Evolutionary conservation across 1,140 invertebrate genomes (phyloP), one percentile per base, ranked within the genome.

Genomic region (Matsumurasca onukii): DNA sequence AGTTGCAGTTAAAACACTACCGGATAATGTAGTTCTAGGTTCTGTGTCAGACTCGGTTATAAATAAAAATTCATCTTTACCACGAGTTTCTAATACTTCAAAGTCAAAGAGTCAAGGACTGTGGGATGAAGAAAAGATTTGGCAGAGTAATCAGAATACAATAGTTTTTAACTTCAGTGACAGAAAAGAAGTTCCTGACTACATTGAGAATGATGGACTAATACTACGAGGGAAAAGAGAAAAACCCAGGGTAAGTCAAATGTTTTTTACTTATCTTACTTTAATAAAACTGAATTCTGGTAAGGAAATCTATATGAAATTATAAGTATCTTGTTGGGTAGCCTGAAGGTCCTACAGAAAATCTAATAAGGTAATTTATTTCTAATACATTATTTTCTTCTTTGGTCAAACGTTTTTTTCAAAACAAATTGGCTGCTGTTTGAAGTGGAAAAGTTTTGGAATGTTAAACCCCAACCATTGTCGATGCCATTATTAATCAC

Each of bases 131-230:
- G 80, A 83, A 69, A 83, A 83, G 77, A 74, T 81, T 25, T 81
- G 84, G 80, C 80, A 84, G 73, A 80, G 84, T 59, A 80, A 82
- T 67, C 73, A 78, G 78, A 91, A 87, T 72, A 88, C 90, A 12
- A 89, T 93, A 80, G 91, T 94, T 57, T 94, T 94, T 79, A 93
- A 94, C 80, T 95, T 94, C 80, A 91, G 88, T 71, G 84, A 86
- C 77, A 85, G 89, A 73, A 91, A 91, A 77, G 89, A 91, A 73
- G 91, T 94, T 71, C 92, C 93, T 57, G 91, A 94, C 84, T 94
- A 95, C 80, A 92, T 94, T 77, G 90, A 93, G 78, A 93, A 94
- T 80, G 92, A 94, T 82, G 91, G 91, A 67, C 82, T 91, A 73
- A 86, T 91, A 66, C 84, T 88, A 66, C 84, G 85, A 72, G 84